Evolutionary conservation across 2,888 invertebrate species (phyloP), one percentile per base, ranked within the genome.

Genomic region (Himalopsyche japonica): DNA sequence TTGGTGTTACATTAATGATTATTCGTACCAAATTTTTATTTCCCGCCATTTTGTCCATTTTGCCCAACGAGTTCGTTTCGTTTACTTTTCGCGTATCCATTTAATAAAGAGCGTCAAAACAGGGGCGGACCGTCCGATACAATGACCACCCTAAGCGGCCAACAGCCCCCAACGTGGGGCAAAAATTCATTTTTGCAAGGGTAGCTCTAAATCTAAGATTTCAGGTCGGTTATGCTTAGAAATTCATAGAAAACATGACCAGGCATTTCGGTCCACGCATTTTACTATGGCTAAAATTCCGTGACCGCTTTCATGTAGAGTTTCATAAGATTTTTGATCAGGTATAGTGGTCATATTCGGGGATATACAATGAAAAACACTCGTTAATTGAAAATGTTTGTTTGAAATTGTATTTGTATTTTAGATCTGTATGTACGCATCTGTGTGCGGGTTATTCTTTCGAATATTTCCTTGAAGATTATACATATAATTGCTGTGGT

Each of bases 61-160:
- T n/a, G n/a, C n/a, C n/a, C n/a, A n/a, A n/a, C 34, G 18, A 20
- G n/a, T 24, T 78, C 43, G 24, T 18, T 34, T 78, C 34, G n/a
- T 24, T 43, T 24, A 3, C n/a, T 20, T 57, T 57, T 57, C 15
- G 20, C 57, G 57, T 57, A 24, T 24, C 57, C 24, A 57, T 24
- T 57, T 57, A 57, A n/a, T 57, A 57, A 57, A 57, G 57, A 57
- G 57, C 57, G 57, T 3, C 20, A 20, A 57, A 57, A 57, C 57
- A 57, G 78, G 37, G 78, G 37, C 78, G 82, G 78, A 34, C 27
- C 48, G 34, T 76, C 76, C 82, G 48, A 81, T 81, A 84, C 84
- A 84, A 84, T 84, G 84, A 84, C 84, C 84, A 32, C 84, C 84
- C 81, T 49, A 81, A 81, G 81, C 84, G 84, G 79, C 81, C 81